phyloP scores from a whole-genome alignment of 2,113 vertebrate species.

The Lanius collurio region DNA sequence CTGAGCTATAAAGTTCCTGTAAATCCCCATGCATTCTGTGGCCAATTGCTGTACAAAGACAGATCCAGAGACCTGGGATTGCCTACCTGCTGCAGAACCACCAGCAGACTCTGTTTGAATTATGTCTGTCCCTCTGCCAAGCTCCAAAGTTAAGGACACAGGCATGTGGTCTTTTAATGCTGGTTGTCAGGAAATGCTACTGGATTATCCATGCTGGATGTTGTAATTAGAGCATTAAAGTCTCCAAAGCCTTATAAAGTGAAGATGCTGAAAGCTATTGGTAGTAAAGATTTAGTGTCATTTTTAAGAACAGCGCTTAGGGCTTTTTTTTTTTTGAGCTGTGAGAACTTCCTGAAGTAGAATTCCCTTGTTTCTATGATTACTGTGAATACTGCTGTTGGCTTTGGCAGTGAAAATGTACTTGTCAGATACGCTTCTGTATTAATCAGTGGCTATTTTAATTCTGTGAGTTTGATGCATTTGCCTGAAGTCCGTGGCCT shows the following conservation, averaged over 20 bases:
- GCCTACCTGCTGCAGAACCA: not conserved
- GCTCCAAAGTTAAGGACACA: not conserved
- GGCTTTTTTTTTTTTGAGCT: not conserved
- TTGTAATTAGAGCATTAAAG: not conserved
- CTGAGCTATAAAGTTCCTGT: not conserved
- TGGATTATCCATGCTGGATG: not conserved
- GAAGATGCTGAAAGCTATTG: not conserved
- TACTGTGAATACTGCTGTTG: not conserved
- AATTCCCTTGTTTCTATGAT: not conserved
- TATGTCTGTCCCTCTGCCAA: not conserved
- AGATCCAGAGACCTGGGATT: not conserved
- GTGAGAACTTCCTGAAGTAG: not conserved
- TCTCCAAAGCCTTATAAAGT: not conserved
- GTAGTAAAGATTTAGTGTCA: not conserved
- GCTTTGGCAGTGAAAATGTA: not conserved
- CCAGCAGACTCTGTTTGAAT: not conserved
- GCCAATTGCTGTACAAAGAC: not conserved
- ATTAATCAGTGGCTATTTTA: not conserved
- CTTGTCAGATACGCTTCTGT: not conserved
- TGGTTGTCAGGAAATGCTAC: not conserved
- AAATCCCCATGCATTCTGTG: not conserved
- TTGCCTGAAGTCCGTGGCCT: not conserved
- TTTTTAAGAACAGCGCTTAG: not conserved
- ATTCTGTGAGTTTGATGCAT: not conserved
- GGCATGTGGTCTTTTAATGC: not conserved